These are phyloP conservation scores for Drosophila sturtevanti DNA, from an alignment of 1,140 invertebrate species.

Conservation along the genomic window DNA sequence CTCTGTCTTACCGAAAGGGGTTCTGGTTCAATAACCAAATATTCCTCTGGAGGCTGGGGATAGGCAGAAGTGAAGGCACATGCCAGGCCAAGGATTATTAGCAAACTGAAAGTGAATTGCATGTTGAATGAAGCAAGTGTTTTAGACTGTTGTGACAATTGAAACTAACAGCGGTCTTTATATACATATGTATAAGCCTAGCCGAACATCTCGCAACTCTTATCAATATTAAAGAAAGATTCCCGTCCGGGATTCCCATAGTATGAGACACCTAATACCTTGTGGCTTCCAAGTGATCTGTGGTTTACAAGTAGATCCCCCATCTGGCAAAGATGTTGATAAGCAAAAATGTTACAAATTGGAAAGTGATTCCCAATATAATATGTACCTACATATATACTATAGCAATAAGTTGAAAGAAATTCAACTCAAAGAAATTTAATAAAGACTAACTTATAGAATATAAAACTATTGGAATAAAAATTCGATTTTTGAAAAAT, in stretches of 20 bases:
- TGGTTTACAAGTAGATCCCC: constrained; percentile 60
- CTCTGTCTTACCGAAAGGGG: constrained; percentile 30
- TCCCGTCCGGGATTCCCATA: constrained; percentile 45
- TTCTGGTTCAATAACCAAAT: constrained; percentile 1
- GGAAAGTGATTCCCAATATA: constrained; percentile 19
- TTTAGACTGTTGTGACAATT: constrained; percentile 26
- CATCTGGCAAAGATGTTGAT: constrained; percentile 30
- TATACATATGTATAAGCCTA: constrained; percentile 12
- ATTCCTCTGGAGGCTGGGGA: constrained; percentile 35
- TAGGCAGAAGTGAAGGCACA: constrained; percentile 25
- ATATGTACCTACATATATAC: too few relatives aligned
- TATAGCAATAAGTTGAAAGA: too few relatives aligned
- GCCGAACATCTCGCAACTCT: not conserved
- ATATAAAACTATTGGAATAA: too few relatives aligned
- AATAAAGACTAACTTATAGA: too few relatives aligned
- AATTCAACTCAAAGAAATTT: too few relatives aligned
- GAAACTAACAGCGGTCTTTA: not conserved
- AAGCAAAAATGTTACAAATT: constrained; percentile 18
- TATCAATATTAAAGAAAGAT: constrained; percentile 42
- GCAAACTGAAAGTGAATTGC: constrained; percentile 25
- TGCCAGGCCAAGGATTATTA: constrained; percentile 37
- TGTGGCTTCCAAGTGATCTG: constrained; percentile 11
- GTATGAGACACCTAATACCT: not conserved
- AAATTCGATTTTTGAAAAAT: too few relatives aligned
- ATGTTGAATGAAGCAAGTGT: constrained; percentile 32